Evolutionary conservation across 2,888 invertebrate species (phyloP), one percentile per base, ranked within the genome.

Genomic region (Synergus umbraculus): DNA sequence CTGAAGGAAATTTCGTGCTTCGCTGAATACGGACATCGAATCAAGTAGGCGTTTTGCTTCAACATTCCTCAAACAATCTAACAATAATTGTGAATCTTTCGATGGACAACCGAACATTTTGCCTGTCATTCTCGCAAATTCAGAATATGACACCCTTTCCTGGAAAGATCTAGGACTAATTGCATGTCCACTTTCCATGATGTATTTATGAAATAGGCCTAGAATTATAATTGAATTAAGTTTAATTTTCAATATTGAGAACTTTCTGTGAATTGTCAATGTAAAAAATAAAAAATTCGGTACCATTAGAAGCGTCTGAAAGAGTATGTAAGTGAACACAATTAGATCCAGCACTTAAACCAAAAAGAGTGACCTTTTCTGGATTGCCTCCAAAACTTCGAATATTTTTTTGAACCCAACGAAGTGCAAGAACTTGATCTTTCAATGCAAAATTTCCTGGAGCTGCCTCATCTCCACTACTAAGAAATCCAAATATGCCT

Each of bases 191-290:
- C 86, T 86, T 18, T 86, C 83, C 37, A 84, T 64, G 66, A 87
- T 87, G 49, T 83, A 84, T 67, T 82, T 83, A 66, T 86, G 79
- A 76, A 86, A 87, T 43, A 87, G 79, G 3, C 83, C 87, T 87
- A 66, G 13, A 69, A 69, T 22, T 46, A 46, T 86, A 84, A 1
- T n/a, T 49, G 5, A 49, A 49, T 49, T 49, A 49, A 15, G 15
- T 15, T 5, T 3, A 15, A 7, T 49, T 49, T 49, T 49, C 15
- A 15, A 7, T 49, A 49, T 2, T 49, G 15, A 49, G 1, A 44
- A 44, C 10, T 44, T 44, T 44, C 8, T 44, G 7, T 44, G 44
- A 44, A 10, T 44, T 44, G 2, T 44, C 0, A 7, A 10, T 37
- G 37, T 37, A 37, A 5, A 37, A 4, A 37, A 37, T 37, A 0